Evolutionary conservation across 35 echinoderm and acorn worm genomes (phyloP).

Genomic region (Heliocidaris erythrogramma): DNA sequence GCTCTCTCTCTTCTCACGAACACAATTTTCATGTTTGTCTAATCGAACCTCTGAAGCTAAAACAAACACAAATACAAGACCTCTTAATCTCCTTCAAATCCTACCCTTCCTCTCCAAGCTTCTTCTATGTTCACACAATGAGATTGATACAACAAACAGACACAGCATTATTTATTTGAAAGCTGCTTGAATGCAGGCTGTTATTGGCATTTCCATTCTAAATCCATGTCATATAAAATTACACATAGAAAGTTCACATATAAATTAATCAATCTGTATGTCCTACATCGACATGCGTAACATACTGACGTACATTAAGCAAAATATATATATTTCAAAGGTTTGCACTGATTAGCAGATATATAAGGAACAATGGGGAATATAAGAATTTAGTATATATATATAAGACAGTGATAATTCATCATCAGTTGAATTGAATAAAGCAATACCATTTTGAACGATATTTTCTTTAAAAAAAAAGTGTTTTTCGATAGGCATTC

Average conservation of each 20-base stretch:
- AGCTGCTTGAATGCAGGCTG: constrained; percentile 1
- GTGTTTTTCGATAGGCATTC: background rate
- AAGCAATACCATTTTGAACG: background rate
- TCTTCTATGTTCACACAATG: too few species aligned
- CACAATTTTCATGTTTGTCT: too few species aligned
- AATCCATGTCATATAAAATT: background rate
- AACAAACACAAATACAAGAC: too few species aligned
- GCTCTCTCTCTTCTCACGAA: too few species aligned
- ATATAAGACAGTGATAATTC: background rate
- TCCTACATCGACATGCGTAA: background rate
- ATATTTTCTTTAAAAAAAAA: background rate
- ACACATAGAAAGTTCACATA: background rate
- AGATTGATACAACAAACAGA: background rate
- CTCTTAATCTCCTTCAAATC: too few species aligned
- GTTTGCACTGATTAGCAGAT: background rate
- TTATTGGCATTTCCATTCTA: background rate
- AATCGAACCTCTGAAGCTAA: too few species aligned
- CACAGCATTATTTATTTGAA: background rate
- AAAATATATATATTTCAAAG: constrained; percentile 15
- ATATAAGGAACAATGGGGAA: background rate
- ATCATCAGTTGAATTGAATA: background rate
- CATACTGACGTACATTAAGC: background rate
- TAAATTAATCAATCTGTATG: background rate
- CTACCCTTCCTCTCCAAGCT: too few species aligned
- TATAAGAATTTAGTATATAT: background rate